phyloP scores from a whole-genome alignment of 2,113 vertebrate genomes.

The Kryptolebias marmoratus region DNA sequence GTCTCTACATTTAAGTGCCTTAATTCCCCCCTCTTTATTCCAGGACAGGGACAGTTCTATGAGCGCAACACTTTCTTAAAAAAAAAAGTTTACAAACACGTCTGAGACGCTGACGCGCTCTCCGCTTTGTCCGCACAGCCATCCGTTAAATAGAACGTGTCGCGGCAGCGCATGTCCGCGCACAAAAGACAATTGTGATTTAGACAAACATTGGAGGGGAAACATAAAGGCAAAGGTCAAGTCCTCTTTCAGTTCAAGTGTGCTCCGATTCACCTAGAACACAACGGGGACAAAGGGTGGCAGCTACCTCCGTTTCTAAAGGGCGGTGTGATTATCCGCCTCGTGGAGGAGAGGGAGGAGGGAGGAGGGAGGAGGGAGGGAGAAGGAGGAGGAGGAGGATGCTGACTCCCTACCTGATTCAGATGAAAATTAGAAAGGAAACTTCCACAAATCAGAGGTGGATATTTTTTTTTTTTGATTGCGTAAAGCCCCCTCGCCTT shows the following conservation, averaged over 20 bases:
- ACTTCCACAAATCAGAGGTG: slow-evolving; percentile 36
- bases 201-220: slow-evolving; percentile 96
- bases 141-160: slow-evolving; percentile 93
- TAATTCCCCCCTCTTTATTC: too few relatives aligned
- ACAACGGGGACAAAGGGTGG: slow-evolving; percentile 89
- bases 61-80: too few relatives aligned
- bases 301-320: slow-evolving; percentile 59
- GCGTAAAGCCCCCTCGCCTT: too few relatives aligned
- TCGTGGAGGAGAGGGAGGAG: slow-evolving; percentile 29
- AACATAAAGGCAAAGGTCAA: slow-evolving; percentile 99
- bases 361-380: slow-evolving; percentile 33
- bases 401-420: slow-evolving; percentile 50
- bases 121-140: slow-evolving; percentile 89
- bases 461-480: neutral
- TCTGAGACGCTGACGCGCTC: slow-evolving; percentile 84
- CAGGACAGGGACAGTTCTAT: too few relatives aligned
- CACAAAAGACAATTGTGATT: slow-evolving; percentile 98
- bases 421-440: slow-evolving; percentile 49
- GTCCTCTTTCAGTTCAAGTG: slow-evolving; percentile 96
- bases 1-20: too few relatives aligned
- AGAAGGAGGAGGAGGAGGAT: slow-evolving; percentile 38
- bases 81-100: slow-evolving; percentile 83
- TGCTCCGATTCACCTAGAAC: slow-evolving; percentile 95
- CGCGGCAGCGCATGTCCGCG: slow-evolving; percentile 91
- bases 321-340: slow-evolving; percentile 49